A percentile compares a stretch with the other conserved stretches of the same genome.
Evolutionary conservation across 1,140 invertebrate genomes (phyloP).

Genomic region (Ostrea denselamellosa): DNA sequence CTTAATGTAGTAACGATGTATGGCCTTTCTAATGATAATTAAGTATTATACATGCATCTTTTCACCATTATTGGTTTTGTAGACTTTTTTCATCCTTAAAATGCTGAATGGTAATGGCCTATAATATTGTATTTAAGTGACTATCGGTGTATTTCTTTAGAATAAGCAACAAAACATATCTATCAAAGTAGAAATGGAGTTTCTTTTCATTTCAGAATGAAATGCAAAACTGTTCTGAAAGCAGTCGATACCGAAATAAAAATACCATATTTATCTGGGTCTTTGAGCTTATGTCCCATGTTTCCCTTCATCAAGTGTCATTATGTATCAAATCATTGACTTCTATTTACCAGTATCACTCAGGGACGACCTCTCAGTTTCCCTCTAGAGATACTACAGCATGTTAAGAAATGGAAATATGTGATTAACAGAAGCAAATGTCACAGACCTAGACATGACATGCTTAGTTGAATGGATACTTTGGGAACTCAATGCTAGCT

Average conservation of each 20-base stretch:
- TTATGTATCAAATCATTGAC: neutral
- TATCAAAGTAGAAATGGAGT: too few species aligned
- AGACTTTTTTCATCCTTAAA: too few species aligned
- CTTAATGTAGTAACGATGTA: neutral
- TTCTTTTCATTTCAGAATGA: too few species aligned
- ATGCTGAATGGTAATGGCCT: too few species aligned
- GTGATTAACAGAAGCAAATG: neutral
- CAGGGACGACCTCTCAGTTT: neutral
- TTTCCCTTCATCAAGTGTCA: conserved; percentile 1
- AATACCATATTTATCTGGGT: neutral
- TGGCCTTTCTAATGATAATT: conserved; percentile 25
- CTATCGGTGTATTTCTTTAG: too few species aligned
- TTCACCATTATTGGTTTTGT: too few species aligned
- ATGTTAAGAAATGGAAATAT: neutral
- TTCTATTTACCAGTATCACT: neutral
- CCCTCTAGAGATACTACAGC: conserved; percentile 3
- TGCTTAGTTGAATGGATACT: neutral
- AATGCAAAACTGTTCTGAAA: too few species aligned
- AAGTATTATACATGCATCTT: neutral
- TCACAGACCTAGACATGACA: neutral
- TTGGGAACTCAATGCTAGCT: neutral
- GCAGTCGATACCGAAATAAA: neutral
- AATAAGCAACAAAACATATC: too few species aligned
- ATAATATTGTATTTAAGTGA: too few species aligned
- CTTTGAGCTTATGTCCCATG: neutral